These are phyloP conservation scores for Cliona cf. orientalis DNA, from an alignment of 37 sponge, comb jelly and placozoan species.

Conservation along the genomic window DNA sequence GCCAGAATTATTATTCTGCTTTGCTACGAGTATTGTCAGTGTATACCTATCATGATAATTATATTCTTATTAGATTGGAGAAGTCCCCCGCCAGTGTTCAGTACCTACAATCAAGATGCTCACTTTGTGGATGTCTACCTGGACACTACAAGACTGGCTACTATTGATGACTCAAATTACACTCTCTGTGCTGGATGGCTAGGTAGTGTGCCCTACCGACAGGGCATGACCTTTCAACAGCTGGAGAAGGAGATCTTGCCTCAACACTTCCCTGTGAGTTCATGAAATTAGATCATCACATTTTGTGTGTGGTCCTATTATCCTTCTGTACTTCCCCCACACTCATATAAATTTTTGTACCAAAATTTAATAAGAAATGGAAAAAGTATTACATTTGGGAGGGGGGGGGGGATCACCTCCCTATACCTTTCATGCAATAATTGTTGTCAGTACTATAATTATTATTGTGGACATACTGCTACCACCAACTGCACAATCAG, in stretches of 20 bases:
- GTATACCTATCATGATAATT: no score
- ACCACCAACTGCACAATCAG: no score
- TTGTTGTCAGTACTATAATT: no score
- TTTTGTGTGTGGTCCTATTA: background rate
- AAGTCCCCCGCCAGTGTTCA: background rate
- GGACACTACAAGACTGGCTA: background rate
- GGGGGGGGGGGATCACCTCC: no score
- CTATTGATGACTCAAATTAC: background rate
- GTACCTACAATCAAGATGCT: background rate
- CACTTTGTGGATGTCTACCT: conserved; percentile 38
- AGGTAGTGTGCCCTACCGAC: conserved; percentile 21
- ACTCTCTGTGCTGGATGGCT: conserved; percentile 46
- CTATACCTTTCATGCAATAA: no score
- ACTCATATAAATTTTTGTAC: no score
- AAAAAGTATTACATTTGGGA: no score
- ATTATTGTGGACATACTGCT: no score
- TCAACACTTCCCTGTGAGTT: conserved; percentile 7
- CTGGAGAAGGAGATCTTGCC: background rate
- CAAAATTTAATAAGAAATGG: no score
- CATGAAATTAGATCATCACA: background rate
- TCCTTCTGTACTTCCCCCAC: no score
- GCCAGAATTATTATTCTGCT: no score
- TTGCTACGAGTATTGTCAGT: no score
- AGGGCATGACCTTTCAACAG: conserved; percentile 46
- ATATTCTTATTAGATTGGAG: conserved; percentile 14